phyloP scores from a whole-genome alignment of 2,797 vertebrate genomes.

The Eulemur coronatus region DNA sequence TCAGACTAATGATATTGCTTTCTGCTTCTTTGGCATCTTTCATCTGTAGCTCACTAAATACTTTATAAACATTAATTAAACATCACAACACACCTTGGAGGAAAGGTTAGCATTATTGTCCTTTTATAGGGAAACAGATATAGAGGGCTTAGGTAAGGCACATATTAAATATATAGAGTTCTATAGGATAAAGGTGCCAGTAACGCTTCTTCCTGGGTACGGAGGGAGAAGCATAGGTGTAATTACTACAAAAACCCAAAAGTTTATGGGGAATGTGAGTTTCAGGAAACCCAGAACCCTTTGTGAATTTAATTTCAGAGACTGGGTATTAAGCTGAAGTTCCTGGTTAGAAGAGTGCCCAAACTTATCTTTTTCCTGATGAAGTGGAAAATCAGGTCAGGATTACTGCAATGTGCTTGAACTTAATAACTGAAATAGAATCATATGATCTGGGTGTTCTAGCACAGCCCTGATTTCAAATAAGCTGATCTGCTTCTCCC shows the following conservation, averaged over 20 bases:
- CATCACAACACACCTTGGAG: conserved; percentile 46
- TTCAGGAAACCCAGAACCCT: neutral
- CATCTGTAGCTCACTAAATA: conserved; percentile 64
- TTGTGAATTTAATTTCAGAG: conserved; percentile 26
- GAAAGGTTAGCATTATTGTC: conserved; percentile 59
- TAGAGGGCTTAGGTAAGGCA: conserved; percentile 1
- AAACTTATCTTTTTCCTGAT: conserved; percentile 33
- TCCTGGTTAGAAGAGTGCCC: neutral
- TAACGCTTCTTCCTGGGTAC: neutral
- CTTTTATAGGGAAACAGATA: conserved; percentile 37
- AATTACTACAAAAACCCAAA: neutral
- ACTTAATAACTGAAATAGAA: conserved; percentile 40
- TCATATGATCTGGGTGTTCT: conserved; percentile 28
- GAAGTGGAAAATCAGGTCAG: conserved; percentile 65
- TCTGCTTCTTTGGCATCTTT: conserved; percentile 61
- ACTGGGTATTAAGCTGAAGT: neutral
- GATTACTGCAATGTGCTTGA: conserved; percentile 21
- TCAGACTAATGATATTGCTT: conserved; percentile 64
- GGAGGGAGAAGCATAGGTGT: neutral
- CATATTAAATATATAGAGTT: conserved; percentile 43
- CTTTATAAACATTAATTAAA: conserved; percentile 75
- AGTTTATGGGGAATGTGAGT: conserved; percentile 10
- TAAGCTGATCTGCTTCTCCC: conserved; percentile 38
- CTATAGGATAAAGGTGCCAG: neutral
- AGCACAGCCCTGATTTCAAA: conserved; percentile 38